Evolutionary conservation across 2,888 invertebrate genomes (phyloP).

Genomic region (Chironomus riparius): DNA sequence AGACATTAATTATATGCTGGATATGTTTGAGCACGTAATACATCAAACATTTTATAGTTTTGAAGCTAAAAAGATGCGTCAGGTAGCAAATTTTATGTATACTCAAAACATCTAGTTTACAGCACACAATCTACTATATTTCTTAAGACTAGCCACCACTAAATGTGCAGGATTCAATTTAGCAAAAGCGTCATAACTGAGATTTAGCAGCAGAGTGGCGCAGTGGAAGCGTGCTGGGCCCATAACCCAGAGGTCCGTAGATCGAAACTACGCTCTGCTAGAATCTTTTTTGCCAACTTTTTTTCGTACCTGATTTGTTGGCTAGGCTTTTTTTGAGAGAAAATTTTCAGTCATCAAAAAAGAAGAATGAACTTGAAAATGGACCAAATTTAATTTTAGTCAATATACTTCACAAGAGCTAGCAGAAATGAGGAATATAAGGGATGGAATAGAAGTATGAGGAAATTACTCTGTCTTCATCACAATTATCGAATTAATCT

Average conservation of each 20-base stretch:
- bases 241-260: conserved; percentile 54
- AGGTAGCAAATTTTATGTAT: too few species aligned
- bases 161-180: neutral
- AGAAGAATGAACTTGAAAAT: too few species aligned
- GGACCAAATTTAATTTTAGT: neutral
- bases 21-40: too few species aligned
- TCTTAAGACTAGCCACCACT: neutral
- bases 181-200: neutral
- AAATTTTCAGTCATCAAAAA: too few species aligned
- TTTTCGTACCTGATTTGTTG: too few species aligned
- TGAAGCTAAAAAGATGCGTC: too few species aligned
- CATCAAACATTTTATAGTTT: too few species aligned
- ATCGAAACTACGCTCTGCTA: conserved; percentile 45
- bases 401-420: neutral
- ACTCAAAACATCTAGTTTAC: too few species aligned
- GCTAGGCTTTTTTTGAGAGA: too few species aligned
- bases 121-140: too few species aligned
- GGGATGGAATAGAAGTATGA: neutral
- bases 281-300: neutral
- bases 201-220: conserved; percentile 59
- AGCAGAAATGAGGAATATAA: neutral
- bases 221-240: conserved; percentile 74
- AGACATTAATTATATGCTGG: too few species aligned
- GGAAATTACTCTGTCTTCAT: neutral
- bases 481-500: neutral